phyloP scores from a whole-genome alignment of 2,888 invertebrate species.

The Seira ritae region DNA sequence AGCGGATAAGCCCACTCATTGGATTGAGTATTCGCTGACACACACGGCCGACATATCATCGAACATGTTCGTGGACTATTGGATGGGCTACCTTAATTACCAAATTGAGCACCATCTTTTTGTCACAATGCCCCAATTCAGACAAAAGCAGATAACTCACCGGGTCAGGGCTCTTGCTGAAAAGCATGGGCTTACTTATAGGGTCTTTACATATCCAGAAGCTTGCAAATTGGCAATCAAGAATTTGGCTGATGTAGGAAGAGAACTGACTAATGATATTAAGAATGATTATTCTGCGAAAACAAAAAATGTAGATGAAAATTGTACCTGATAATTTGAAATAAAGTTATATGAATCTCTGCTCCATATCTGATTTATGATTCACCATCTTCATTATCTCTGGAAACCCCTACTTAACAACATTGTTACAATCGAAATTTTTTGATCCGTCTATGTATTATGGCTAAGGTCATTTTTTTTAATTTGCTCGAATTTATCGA shows the following conservation, averaged over 20 bases:
- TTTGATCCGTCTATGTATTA: too few species aligned
- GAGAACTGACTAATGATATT: conserved; percentile 15
- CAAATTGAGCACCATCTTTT: conserved; percentile 68
- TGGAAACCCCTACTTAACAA: neutral
- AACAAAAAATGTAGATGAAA: neutral
- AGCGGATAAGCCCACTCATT: conserved; percentile 55
- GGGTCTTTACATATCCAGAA: conserved; percentile 19
- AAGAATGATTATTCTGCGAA: neutral
- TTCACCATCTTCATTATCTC: neutral
- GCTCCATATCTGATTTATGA: neutral
- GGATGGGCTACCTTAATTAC: conserved; percentile 63
- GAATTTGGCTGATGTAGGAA: conserved; percentile 33
- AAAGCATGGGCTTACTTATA: conserved; percentile 44
- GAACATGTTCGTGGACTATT: conserved; percentile 49
- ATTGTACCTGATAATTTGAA: neutral
- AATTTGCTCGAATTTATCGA: too few species aligned
- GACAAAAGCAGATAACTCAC: conserved; percentile 19
- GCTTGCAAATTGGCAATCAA: conserved; percentile 30
- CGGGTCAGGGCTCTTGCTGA: conserved; percentile 30
- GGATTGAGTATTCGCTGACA: conserved; percentile 59
- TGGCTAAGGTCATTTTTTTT: too few species aligned
- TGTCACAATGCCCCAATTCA: conserved; percentile 66
- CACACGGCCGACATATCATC: conserved; percentile 60
- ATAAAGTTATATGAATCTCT: neutral
- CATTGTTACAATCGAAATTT: neutral